These are phyloP conservation scores for Drosophila equinoxialis DNA, from an alignment of 1,140 invertebrate genomes.

Conservation along the genomic window DNA sequence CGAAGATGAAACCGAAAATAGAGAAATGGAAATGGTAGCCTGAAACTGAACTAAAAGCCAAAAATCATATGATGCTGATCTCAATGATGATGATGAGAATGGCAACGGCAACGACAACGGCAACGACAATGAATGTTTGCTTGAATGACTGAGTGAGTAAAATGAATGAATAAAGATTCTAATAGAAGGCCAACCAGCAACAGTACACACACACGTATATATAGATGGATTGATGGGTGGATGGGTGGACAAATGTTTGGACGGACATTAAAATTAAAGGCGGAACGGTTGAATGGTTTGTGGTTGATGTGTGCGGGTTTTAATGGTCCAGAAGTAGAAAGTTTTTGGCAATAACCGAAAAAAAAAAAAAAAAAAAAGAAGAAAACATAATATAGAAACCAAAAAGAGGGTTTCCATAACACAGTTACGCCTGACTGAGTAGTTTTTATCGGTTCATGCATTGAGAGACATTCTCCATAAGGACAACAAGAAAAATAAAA, in stretches of 20 bases:
- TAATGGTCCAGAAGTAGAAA: slow-evolving; percentile 63
- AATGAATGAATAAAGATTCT: slow-evolving; percentile 44
- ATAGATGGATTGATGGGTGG: slow-evolving; percentile 3
- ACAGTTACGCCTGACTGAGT: slow-evolving; percentile 5
- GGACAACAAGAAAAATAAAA: too few relatives aligned
- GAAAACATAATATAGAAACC: background rate
- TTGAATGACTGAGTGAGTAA: slow-evolving; percentile 45
- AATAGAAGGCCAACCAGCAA: slow-evolving; percentile 8
- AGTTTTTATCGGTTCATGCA: slow-evolving; percentile 8
- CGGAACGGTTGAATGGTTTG: slow-evolving; percentile 48
- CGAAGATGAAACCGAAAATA: background rate
- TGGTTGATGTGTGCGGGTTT: slow-evolving; percentile 68
- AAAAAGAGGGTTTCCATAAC: background rate
- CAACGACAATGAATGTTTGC: slow-evolving; percentile 39
- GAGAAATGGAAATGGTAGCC: background rate
- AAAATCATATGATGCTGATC: slow-evolving; percentile 68
- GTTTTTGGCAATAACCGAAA: slow-evolving; percentile 50
- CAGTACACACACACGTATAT: background rate
- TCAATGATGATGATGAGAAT: slow-evolving; percentile 53
- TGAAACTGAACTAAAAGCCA: slow-evolving; percentile 38
- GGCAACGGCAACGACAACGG: background rate
- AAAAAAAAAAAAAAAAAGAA: background rate
- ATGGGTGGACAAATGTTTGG: too few relatives aligned
- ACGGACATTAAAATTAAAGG: slow-evolving; percentile 60
- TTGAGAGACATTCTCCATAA: background rate